A percentile compares a stretch with the other conserved stretches of the same genome.
Evolutionary conservation across 2,797 vertebrate genomes (phyloP).

Genomic region (Falco cherrug): DNA sequence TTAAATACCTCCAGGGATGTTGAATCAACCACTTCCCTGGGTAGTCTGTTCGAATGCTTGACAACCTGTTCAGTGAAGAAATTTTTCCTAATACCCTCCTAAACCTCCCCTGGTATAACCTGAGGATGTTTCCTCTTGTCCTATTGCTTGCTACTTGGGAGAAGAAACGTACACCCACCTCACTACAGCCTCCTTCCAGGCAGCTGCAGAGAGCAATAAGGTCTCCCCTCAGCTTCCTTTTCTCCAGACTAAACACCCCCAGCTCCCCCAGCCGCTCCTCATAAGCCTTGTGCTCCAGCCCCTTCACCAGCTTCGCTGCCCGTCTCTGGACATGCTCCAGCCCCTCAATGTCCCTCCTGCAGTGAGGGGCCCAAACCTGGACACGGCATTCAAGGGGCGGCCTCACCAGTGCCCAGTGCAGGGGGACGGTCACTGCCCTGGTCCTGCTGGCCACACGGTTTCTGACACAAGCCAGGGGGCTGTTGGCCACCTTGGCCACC

Average conservation of each 20-base stretch:
- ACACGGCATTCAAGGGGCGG: background rate
- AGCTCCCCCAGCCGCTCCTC: background rate
- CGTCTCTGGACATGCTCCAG: background rate
- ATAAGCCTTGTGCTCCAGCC: too few relatives aligned
- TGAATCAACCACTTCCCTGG: background rate
- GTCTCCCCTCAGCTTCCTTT: background rate
- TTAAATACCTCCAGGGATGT: background rate
- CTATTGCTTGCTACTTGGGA: background rate
- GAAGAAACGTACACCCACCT: background rate
- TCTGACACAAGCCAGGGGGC: background rate
- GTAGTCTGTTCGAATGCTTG: background rate
- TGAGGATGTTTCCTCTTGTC: background rate
- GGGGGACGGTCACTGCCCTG: background rate
- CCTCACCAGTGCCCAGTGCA: background rate
- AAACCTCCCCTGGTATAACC: background rate
- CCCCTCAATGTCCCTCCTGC: background rate
- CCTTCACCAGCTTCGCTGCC: background rate
- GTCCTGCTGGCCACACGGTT: background rate
- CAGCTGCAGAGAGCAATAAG: background rate
- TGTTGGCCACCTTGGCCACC: background rate
- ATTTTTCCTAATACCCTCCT: background rate
- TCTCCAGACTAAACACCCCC: background rate
- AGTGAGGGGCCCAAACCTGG: background rate
- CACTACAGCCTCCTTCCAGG: background rate
- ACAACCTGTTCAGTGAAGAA: background rate